Conservation (phyloP, 2,113 vertebrate genomes). For the Columba janthina region DNA sequence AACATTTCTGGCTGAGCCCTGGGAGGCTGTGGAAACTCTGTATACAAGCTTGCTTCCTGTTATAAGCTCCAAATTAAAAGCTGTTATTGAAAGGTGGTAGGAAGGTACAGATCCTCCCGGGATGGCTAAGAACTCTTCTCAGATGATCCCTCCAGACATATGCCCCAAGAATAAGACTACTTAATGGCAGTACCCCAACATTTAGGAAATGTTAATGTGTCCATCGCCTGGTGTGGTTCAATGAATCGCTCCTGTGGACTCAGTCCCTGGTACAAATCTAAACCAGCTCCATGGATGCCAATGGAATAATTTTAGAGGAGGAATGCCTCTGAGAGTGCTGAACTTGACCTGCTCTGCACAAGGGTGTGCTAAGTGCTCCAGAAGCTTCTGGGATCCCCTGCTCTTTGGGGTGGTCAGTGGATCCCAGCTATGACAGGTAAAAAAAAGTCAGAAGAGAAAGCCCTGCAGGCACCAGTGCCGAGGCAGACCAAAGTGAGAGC, state of each 20-base stretch:
- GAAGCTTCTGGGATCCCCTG: not conserved
- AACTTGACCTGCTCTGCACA: not conserved
- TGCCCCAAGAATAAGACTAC: not conserved
- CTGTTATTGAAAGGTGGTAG: constrained; percentile 6
- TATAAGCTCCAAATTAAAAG: constrained; percentile 21
- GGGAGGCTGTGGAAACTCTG: constrained; percentile 13
- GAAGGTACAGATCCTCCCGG: not conserved
- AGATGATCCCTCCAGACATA: not conserved
- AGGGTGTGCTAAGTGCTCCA: not conserved
- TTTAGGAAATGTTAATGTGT: not conserved
- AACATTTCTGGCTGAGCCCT: not conserved
- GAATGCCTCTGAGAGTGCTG: not conserved
- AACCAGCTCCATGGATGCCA: not conserved
- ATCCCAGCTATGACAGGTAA: not conserved
- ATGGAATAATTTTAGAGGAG: not conserved
- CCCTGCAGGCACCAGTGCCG: not conserved
- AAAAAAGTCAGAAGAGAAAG: not conserved
- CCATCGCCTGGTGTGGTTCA: not conserved
- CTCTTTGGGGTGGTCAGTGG: not conserved
- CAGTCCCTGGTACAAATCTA: not conserved
- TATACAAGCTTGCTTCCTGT: constrained; percentile 45
- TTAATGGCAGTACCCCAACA: not conserved
- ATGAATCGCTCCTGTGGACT: not conserved
- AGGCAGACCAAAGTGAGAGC: not conserved
- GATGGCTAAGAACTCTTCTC: not conserved